A percentile compares a stretch with the other conserved stretches of the same genome.
Conservation (phyloP, 2,113 vertebrate genomes). For the Chaenocephalus aceratus region DNA sequence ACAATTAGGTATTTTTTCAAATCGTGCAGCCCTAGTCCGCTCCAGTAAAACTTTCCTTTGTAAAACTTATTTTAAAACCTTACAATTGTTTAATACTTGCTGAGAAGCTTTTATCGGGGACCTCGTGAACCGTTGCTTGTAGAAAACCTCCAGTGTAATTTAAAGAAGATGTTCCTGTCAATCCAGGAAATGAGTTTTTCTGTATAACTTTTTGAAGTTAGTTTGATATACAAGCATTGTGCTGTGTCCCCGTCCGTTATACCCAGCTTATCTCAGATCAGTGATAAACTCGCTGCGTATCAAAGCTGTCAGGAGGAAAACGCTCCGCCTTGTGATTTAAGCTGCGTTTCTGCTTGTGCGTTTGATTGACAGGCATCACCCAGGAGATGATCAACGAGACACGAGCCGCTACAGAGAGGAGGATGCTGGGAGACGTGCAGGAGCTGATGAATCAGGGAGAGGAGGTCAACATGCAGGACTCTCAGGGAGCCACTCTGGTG, state of each 20-base stretch:
- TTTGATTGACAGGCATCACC: slow-evolving; percentile 89
- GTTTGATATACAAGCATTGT: background rate
- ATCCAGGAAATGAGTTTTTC: background rate
- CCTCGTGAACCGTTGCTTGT: background rate
- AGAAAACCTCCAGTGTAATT: slow-evolving; percentile 5
- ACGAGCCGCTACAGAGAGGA: slow-evolving; percentile 91
- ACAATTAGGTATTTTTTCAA: no score
- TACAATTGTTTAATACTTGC: background rate
- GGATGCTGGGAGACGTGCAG: slow-evolving; percentile 93
- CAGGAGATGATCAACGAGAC: slow-evolving; percentile 98
- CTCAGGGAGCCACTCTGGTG: slow-evolving; percentile 95
- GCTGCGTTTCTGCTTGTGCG: background rate
- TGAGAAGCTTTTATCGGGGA: background rate
- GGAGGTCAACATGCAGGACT: slow-evolving; percentile 92
- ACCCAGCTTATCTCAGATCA: background rate
- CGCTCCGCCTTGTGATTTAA: background rate
- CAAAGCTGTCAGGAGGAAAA: background rate
- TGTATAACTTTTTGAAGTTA: background rate
- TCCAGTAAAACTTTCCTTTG: no score
- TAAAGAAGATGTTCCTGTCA: background rate
- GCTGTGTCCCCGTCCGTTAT: background rate
- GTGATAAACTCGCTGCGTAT: background rate
- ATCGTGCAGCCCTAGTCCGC: no score
- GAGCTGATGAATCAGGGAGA: slow-evolving; percentile 88
- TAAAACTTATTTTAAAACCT: background rate